Evolutionary conservation across 2,797 vertebrate species (phyloP), one percentile per base, ranked within the genome.

Genomic region (Melopsittacus undulatus): DNA sequence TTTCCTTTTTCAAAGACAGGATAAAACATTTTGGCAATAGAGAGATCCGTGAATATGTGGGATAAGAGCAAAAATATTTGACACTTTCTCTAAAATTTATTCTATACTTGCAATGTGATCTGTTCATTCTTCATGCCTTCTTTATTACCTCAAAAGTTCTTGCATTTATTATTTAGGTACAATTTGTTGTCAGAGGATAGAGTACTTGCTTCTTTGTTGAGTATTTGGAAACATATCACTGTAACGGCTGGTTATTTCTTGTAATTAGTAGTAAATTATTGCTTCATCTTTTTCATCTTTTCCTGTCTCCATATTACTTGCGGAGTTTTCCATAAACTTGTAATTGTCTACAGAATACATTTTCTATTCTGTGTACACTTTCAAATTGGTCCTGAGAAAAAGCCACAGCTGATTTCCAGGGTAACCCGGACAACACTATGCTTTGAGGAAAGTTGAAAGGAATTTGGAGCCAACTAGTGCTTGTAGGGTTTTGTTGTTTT

Each of bases 391-490:
- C 26, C 52, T 81, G 23, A 52, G 23, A 45, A 42, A 89, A 90
- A 87, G 19, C 9, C 24, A 11, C 40, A 89, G 14, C 16, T 85
- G 56, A 68, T 9, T 86, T 90, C 15, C 69, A 66, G 40, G 34
- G 45, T 72, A 90, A 78, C 21, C 27, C 69, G 90, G 23, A 54
- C 0, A 0, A 57, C 45, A n/a, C 5, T 21, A 1, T 3, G 8
- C 51, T 86, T 89, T 88, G 69, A 49, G 57, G 13, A 63, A 79
- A 82, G 42, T 32, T 81, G n/a, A 88, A 91, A 86, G 49, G 42
- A 46, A 76, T 88, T 88, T 59, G 22, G 75, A 83, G 62, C 46
- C 94, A 95, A 42, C 24, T 23, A 30, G 7, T 66, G 34, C 66
- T 51, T 70, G 20, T 32, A 57, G n/a, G n/a, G 22, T 36, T 59